These are phyloP conservation scores for Pampusana beccarii DNA, from an alignment of 2,113 vertebrate genomes.

Conservation along the genomic window DNA sequence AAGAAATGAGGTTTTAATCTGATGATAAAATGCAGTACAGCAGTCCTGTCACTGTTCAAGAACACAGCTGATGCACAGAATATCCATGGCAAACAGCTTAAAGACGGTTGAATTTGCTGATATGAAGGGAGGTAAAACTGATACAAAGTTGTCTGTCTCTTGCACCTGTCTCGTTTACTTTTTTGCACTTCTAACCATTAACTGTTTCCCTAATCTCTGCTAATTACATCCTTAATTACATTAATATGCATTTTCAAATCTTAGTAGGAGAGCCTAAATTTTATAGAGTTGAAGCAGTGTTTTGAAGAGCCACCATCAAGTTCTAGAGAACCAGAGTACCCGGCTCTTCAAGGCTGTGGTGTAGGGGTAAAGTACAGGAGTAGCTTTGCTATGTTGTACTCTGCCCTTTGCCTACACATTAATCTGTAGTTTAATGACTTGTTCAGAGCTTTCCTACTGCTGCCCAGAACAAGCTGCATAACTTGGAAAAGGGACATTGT, in stretches of 20 bases:
- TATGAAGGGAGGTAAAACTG: conserved; percentile 50
- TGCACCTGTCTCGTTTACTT: conserved; percentile 56
- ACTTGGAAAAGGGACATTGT: conserved; percentile 47
- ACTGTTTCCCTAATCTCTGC: conserved; percentile 67
- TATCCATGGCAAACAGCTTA: background rate
- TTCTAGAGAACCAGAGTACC: background rate
- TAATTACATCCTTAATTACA: conserved; percentile 55
- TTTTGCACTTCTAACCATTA: conserved; percentile 68
- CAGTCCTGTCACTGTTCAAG: conserved; percentile 16
- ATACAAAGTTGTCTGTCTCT: conserved; percentile 58
- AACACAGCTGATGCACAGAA: conserved; percentile 4
- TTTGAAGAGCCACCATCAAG: background rate
- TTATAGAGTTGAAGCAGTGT: background rate
- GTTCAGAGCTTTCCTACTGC: conserved; percentile 45
- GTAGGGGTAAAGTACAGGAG: background rate
- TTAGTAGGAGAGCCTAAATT: conserved; percentile 49
- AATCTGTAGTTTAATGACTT: background rate
- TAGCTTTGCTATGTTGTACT: background rate
- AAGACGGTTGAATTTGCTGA: background rate
- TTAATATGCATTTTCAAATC: conserved; percentile 53
- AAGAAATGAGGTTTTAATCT: background rate
- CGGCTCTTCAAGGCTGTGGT: background rate
- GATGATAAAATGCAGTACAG: conserved; percentile 72
- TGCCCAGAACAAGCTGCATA: conserved; percentile 36
- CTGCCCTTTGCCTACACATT: conserved; percentile 11